These are phyloP conservation scores for Empidonax traillii DNA, from an alignment of 2,113 vertebrate genomes.

Conservation along the genomic window DNA sequence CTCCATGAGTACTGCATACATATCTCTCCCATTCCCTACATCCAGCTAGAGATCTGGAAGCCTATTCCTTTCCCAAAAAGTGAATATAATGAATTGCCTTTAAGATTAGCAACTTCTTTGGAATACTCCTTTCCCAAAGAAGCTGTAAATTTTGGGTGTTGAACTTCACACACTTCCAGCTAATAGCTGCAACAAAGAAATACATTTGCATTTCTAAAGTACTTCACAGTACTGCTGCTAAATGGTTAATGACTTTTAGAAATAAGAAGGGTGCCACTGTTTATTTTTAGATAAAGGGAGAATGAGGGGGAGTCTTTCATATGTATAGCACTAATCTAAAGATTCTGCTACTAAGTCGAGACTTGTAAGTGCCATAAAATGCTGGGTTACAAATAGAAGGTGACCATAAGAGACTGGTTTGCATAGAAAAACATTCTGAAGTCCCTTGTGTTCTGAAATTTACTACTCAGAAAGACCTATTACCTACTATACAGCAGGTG, in stretches of 20 bases:
- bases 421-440: not conserved
- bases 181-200: not conserved
- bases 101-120: not conserved
- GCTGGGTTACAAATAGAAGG: not conserved
- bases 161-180: not conserved
- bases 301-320: not conserved
- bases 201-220: not conserved
- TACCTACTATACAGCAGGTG: not conserved
- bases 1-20: not conserved
- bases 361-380: not conserved
- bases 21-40: not conserved
- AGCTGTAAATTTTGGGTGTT: not conserved
- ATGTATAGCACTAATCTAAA: not conserved
- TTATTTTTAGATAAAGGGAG: not conserved
- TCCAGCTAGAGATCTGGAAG: not conserved
- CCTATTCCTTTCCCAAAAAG: not conserved
- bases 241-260: not conserved
- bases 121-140: not conserved
- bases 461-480: not conserved
- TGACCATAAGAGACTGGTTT: not conserved
- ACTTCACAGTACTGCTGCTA: not conserved
- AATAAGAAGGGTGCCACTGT: not conserved
- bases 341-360: conserved; percentile 5
- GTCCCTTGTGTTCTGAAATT: not conserved
- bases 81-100: not conserved